Base-by-base conservation (phyloP, 64 coral and sea anemone genomes). In the Platygyra sinensis region DNA sequence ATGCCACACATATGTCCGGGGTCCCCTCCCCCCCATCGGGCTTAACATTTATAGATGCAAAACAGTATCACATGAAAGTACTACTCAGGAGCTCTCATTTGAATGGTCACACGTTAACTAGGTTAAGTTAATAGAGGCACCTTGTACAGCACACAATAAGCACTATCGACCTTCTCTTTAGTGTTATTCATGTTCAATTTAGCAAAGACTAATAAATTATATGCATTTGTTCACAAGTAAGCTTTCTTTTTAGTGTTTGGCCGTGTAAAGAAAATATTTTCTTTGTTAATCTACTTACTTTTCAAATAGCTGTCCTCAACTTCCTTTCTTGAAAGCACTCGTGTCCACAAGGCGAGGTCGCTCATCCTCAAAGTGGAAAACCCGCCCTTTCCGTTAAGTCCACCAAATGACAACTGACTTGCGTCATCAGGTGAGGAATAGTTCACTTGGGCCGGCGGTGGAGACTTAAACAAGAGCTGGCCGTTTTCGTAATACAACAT, bases 341-440 rank as follows among this genome's bases (percentile, higher is more conserved):
- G 72, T 3, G 72, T 74, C 72, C 72, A 74, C 1, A 74, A 74
- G 72, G 72, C 31, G 30, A 74, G 72, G 31, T 39, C 31, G 72
- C 72, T 74, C 72, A 74, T 74, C 33, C 72, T 30, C 31, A 74
- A 13, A 33, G 31, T 74, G 33, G 72, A 74, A 19, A 74, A 74
- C 29, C 30, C 72, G 38, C 72, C 72, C 16, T 32, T 30, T 36
- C 72, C 72, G 4, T 33, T 30, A 17, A 17, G 29, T 33, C 72
- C 31, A 18, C 72, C 72, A 33, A 74, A 31, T 38, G 72, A 74
- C 2, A 74, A 74, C 13, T 6, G 10, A 74, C 29, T 74, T 33
- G 30, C 5, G 72, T 38, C 25, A 7, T 15, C 30, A 74, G 31
- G 15, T 12, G 31, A 33, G 10, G 29, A 33, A 4, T 16, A 16